Conservation (phyloP, 2,113 vertebrate species). For the Lethenteron reissneri region DNA sequence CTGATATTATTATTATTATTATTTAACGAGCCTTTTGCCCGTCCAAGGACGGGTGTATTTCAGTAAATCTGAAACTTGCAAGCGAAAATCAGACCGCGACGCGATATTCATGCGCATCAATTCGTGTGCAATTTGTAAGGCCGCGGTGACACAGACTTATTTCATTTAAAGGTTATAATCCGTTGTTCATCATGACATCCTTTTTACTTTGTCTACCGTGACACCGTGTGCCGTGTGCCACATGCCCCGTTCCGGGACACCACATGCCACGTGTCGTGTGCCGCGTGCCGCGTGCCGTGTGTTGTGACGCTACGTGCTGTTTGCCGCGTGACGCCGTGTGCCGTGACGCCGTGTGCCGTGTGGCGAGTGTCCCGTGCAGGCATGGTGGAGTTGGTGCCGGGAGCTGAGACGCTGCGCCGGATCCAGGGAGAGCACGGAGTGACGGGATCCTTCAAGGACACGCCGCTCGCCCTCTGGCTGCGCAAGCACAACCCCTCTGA, state of each 20-base stretch:
- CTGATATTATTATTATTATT: too few species aligned
- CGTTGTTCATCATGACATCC: too few species aligned
- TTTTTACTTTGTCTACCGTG: too few species aligned
- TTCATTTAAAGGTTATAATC: too few species aligned
- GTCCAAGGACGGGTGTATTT: too few species aligned
- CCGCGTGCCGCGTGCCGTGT: neutral
- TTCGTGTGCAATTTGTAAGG: too few species aligned
- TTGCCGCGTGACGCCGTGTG: neutral
- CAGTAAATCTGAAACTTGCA: too few species aligned
- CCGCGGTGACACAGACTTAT: too few species aligned
- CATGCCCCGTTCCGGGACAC: fast-evolving
- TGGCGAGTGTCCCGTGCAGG: constrained; percentile 21
- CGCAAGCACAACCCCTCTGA: constrained; percentile 80
- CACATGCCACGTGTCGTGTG: neutral
- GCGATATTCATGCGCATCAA: too few species aligned
- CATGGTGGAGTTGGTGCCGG: constrained; percentile 97
- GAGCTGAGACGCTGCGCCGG: constrained; percentile 72
- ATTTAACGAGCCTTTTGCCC: too few species aligned
- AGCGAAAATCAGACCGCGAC: too few species aligned
- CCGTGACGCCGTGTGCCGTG: neutral
- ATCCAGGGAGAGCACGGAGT: constrained; percentile 94
- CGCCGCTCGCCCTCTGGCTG: constrained; percentile 70
- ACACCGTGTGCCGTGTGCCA: too few species aligned
- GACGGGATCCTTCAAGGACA: constrained; percentile 85
- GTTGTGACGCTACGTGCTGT: neutral